Evolutionary conservation across 1,140 invertebrate genomes (phyloP).

Genomic region (Magallana angulata): DNA sequence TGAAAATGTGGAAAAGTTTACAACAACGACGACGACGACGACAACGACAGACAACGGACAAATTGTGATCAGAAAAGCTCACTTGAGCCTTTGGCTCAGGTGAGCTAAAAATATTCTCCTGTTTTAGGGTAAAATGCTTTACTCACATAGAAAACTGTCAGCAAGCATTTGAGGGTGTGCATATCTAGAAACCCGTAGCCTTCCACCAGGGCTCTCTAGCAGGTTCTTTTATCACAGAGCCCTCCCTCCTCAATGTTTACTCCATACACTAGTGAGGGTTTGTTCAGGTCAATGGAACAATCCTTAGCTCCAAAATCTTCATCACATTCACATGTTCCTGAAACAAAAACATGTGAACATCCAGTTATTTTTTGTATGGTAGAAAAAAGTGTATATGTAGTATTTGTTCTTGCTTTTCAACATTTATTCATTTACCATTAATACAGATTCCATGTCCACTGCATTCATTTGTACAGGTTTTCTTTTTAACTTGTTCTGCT

Average conservation of each 20-base stretch:
- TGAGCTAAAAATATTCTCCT: no score
- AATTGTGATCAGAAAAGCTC: no score
- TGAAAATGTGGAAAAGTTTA: no score
- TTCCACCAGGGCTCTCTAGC: conserved; percentile 19
- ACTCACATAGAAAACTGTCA: not conserved
- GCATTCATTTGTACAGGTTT: conserved; percentile 35
- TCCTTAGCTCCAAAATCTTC: conserved; percentile 48
- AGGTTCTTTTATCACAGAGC: conserved; percentile 47
- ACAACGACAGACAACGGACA: no score
- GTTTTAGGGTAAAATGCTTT: not conserved
- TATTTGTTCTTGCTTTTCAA: no score
- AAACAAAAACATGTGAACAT: not conserved
- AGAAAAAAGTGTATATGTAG: no score
- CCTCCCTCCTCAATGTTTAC: conserved; percentile 44
- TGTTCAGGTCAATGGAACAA: conserved; percentile 54
- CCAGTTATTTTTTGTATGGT: no score
- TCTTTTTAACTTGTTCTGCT: conserved; percentile 23
- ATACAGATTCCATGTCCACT: conserved; percentile 30
- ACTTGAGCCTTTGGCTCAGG: no score
- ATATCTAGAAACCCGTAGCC: conserved; percentile 37
- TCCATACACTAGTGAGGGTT: conserved; percentile 34
- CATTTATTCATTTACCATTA: not conserved
- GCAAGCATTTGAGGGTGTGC: not conserved
- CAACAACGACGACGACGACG: no score
- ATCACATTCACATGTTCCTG: conserved; percentile 54